These are phyloP conservation scores for Euborellia annulipes DNA, from an alignment of 1,140 invertebrate species.

Conservation along the genomic window DNA sequence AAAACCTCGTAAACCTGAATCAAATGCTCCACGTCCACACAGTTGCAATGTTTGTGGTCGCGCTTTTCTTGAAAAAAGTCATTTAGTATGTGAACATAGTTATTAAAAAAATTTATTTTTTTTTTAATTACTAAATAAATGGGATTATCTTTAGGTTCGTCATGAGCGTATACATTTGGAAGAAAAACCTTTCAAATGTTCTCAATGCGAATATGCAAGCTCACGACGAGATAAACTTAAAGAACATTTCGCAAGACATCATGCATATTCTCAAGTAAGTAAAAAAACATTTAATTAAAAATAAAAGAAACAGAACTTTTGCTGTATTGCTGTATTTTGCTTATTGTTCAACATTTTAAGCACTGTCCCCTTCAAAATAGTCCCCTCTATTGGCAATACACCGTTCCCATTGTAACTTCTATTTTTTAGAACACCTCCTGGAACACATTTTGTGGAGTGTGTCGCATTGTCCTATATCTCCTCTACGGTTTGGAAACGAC, in stretches of 20 bases:
- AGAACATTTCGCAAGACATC: slow-evolving; percentile 46
- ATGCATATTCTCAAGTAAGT: slow-evolving; percentile 19
- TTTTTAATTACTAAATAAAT: neutral
- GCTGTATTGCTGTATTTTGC: too few relatives aligned
- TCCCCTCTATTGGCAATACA: too few relatives aligned
- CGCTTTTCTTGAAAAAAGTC: slow-evolving; percentile 49
- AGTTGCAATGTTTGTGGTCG: slow-evolving; percentile 42
- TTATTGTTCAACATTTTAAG: too few relatives aligned
- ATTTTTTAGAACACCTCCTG: too few relatives aligned
- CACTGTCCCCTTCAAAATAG: too few relatives aligned
- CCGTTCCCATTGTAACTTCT: too few relatives aligned
- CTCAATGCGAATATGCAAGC: slow-evolving; percentile 45
- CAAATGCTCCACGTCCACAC: slow-evolving; percentile 44
- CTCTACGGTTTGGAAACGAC: too few relatives aligned
- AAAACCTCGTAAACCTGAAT: slow-evolving; percentile 48
- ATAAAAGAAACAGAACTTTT: too few relatives aligned
- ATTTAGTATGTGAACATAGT: slow-evolving; percentile 30
- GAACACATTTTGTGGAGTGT: too few relatives aligned
- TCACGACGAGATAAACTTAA: slow-evolving; percentile 49
- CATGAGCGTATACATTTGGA: slow-evolving; percentile 47
- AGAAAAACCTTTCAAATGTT: slow-evolving; percentile 41
- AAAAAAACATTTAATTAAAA: too few relatives aligned
- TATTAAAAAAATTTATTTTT: neutral
- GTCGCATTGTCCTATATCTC: too few relatives aligned
- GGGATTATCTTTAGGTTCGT: slow-evolving; percentile 16